phyloP scores from a whole-genome alignment of 1,140 invertebrate species.

The Sitophilus oryzae region DNA sequence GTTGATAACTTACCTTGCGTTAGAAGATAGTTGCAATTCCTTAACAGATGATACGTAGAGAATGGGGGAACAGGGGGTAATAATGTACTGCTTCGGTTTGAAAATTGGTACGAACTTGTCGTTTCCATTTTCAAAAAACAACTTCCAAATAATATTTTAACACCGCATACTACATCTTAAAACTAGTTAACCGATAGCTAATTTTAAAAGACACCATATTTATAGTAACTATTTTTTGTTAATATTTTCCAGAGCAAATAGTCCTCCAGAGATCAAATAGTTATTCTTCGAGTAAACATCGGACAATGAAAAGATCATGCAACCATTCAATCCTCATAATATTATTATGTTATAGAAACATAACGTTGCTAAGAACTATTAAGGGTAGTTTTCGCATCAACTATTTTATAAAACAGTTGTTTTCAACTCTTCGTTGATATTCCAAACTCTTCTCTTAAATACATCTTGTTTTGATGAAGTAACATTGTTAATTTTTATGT shows the following conservation, averaged over 20 bases:
- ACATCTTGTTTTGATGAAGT: too few relatives aligned
- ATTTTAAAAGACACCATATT: too few relatives aligned
- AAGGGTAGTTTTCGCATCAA: conserved; percentile 11
- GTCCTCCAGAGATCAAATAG: conserved; percentile 10
- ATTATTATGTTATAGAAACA: conserved; percentile 23
- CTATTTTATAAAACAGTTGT: too few relatives aligned
- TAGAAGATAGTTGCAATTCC: conserved; percentile 41
- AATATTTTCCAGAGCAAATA: too few relatives aligned
- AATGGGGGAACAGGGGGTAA: conserved; percentile 34
- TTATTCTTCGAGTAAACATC: conserved; percentile 13
- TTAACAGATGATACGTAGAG: conserved; percentile 39
- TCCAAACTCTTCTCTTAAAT: too few relatives aligned
- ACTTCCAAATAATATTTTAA: too few relatives aligned
- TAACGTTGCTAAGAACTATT: conserved; percentile 28
- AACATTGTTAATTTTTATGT: too few relatives aligned
- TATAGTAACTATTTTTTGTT: too few relatives aligned
- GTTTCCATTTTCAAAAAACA: conserved; percentile 26
- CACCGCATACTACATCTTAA: too few relatives aligned
- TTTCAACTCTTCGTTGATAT: too few relatives aligned
- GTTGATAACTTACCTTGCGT: conserved; percentile 33
- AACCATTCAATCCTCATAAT: conserved; percentile 28
- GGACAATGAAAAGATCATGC: conserved; percentile 30
- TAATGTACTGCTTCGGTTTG: background rate
- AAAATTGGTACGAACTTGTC: conserved; percentile 13
- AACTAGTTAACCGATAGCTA: too few relatives aligned